A percentile compares a stretch with the other conserved stretches of the same genome.
phyloP scores from a whole-genome alignment of 64 coral and sea anemone genomes.

The Pocillopora damicornis region DNA sequence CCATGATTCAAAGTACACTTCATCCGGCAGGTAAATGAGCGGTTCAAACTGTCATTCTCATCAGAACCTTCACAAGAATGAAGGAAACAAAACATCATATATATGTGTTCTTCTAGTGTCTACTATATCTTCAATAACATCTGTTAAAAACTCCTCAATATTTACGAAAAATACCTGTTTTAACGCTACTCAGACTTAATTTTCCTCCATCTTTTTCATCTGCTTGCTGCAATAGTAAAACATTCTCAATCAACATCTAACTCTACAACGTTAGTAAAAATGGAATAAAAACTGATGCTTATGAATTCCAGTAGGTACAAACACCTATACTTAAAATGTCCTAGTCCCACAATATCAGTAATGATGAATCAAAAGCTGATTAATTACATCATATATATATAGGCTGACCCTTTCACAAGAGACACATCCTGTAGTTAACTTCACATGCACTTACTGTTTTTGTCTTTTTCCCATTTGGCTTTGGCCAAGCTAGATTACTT shows the following conservation, averaged over 20 bases:
- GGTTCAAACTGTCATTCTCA: slow-evolving; percentile 56
- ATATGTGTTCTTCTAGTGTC: no score
- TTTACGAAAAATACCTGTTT: slow-evolving; percentile 1
- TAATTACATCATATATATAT: no score
- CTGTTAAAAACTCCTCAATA: neutral
- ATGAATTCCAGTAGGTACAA: no score
- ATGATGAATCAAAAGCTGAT: no score
- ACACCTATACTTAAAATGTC: no score
- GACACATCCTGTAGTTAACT: neutral
- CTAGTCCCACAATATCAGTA: no score
- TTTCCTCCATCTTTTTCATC: neutral
- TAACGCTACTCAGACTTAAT: neutral
- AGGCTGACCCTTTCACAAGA: no score
- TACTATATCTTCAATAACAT: neutral
- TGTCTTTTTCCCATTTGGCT: slow-evolving; percentile 42
- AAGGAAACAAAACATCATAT: no score
- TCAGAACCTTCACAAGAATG: slow-evolving; percentile 22
- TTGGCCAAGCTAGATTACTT: slow-evolving; percentile 73
- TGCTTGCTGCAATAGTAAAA: neutral
- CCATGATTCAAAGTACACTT: slow-evolving; percentile 98
- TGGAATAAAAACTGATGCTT: no score
- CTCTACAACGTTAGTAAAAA: no score
- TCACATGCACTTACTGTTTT: slow-evolving; percentile 2
- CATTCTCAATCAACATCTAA: no score
- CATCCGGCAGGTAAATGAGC: slow-evolving; percentile 94